Evolutionary conservation across 2,888 invertebrate species (phyloP), one percentile per base, ranked within the genome.

Genomic region (Campopleginae sp.): DNA sequence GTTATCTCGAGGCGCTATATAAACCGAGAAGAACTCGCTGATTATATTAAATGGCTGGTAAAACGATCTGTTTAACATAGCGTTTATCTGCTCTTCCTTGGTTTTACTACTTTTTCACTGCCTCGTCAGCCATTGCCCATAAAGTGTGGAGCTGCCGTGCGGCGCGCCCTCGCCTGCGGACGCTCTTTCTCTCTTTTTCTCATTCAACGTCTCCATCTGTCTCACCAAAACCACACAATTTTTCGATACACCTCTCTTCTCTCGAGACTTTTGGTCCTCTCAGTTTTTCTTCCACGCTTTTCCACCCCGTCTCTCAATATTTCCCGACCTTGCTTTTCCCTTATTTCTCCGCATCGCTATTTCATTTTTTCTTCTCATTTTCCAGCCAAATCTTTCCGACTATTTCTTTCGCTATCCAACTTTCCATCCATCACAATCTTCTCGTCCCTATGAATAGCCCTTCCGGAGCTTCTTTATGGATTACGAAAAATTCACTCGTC

Each of bases 31-130:
- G 80, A 77, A 89, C 89, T 90, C 89, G 90, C 92, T 92, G 93
- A 93, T 93, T 93, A 93, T 93, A 93, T 93, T 93, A 93, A 93
- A 93, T 91, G 92, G 90, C 91, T 92, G 93, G 92, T 93, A 93
- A 93, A 93, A 93, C 90, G 92, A 91, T 92, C 92, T 92, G 93
- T 92, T 93, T 92, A 93, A 93, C 93, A 93, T 93, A 93, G 92
- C 93, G 93, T 93, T 93, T 93, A 93, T 93, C 93, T 91, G 92
- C 92, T 92, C 91, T 91, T 92, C 82, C 91, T 92, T 89, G 90
- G 92, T 93, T 93, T 93, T 93, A 93, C 90, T 93, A 92, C 93
- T 93, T 93, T 93, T 93, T 93, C 93, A 93, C 93, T 92, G 92
- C 93, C 93, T 93, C 93, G 93, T 93, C 93, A 93, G 92, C 92